Evolutionary conservation across 2,888 invertebrate genomes (phyloP), one percentile per base, ranked within the genome.

Genomic region (Cheiracanthium punctorium): DNA sequence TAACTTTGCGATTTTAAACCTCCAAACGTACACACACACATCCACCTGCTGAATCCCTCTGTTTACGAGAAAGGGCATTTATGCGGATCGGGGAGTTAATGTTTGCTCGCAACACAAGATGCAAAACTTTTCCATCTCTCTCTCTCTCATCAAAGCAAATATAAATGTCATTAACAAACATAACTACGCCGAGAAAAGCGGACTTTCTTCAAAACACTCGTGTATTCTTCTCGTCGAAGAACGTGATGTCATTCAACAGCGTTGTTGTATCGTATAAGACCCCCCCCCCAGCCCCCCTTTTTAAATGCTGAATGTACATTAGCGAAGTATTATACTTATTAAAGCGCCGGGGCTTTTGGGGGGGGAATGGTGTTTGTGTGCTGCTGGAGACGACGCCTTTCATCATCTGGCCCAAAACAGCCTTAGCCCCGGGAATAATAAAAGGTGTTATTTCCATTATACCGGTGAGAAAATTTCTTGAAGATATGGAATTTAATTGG

Each of bases 401-500:
- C 65, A 67, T 30, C 69, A 8, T 32, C 29, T 69, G 7, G 64
- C 30, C 69, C 58, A 24, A 69, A 69, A 69, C 37, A 69, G 24
- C 33, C 37, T 33, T n/a, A 69, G 69, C 69, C 32, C 20, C 8
- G 33, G 69, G 33, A 69, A 69, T 69, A 69, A 69, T 69, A 69
- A 73, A 67, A 80, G 65, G 71, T 58, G 71, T 33, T 79, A 79
- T 58, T 71, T 70, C 72, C 72, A 80, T 80, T 71, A 80, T 24
- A 17, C 20, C 32, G 20, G 58, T 29, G 41, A 64, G 58, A 72
- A 72, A 64, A 64, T 65, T 80, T 80, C 72, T 72, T 80, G 72
- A 82, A 71, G 75, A 82, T 71, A 76, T 76, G 76, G 71, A 70
- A 82, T 77, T 72, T 84, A 84, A 84, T 84, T 84, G 82, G 82